Evolutionary conservation across 2,113 vertebrate genomes (phyloP), one percentile per base, ranked within the genome.

Genomic region (Acanthochromis polyacanthus): DNA sequence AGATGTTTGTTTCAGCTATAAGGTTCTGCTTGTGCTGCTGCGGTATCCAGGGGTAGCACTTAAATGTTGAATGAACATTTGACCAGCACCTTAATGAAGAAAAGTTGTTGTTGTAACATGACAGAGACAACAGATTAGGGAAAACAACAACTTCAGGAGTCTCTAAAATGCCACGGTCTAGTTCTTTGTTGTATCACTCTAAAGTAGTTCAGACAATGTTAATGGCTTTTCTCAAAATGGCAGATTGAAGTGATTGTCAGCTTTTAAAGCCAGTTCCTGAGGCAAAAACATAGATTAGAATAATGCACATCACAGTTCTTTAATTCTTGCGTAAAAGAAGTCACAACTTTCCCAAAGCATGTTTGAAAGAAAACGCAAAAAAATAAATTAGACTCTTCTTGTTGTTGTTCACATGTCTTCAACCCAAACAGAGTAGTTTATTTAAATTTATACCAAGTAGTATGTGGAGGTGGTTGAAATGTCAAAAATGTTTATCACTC

Each of bases 181-280:
- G 28, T 76, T 81, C 23, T 72, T 12, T 51, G 25, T 73, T 28
- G 50, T 64, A 66, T 63, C 56, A 50, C 62, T 23, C 45, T 63
- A 65, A 85, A 66, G 60, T 68, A 78, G 40, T 43, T 60, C 69
- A 79, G 64, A 87, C 23, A 50, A 77, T 67, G 61, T 83, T 78
- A 84, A 81, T 84, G 48, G 50, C 5, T 84, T 84, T 64, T 72
- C 67, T 43, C 19, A 57, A 58, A 62, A 38, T 63, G 45, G 25
- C n/a, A 0, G 17, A 81, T 28, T 74, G 57, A 83, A 83, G 57
- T 83, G 30, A 75, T 74, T 81, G 69, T 79, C 78, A 66, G 60
- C 12, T 69, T 80, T 20, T 76, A 7, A 25, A 67, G 22, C 53
- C 28, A 60, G 78, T 81, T 78, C 60, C 51, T 7, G 17, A 10